Evolutionary conservation across 23 tunicate species (phyloP), one percentile per base, ranked within the genome.

Genomic region (Oikopleura vanhoeffeni): DNA sequence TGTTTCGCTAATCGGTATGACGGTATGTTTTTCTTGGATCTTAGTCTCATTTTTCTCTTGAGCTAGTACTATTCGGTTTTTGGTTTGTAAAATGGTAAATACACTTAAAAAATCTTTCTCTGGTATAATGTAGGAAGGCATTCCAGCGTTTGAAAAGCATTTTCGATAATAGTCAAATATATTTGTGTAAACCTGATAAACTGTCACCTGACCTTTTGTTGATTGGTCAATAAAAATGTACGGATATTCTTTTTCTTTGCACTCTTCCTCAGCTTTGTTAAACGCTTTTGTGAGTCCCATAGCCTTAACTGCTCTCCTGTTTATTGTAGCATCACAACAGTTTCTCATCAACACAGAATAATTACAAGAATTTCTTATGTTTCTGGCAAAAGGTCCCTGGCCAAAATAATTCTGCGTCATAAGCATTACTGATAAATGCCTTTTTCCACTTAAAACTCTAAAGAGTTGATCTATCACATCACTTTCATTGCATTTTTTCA

Each of bases 161-260:
- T 13, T 30, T 30, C 3, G 34, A 32, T 71, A 71, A 24, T 71
- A 2, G 38, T 18, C 35, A 38, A 71, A 71, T 71, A 71, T 71
- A 32, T 71, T 38, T 24, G 79, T 71, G 35, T 71, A 71, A 2
- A 71, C 3, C 2, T 30, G 79, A 32, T 71, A 71, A 30, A 33
- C 35, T 38, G 79, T 18, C 34, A 30, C 79, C 2, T 71, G 79
- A 38, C 79, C 79, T 32, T 30, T 18, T 18, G 34, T 33, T 71
- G 79, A 71, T 71, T 71, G 79, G 32, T 71, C 79, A 18, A 71
- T 18, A 32, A 71, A 71, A 2, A 71, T 71, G 79, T 71, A 71
- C 34, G 79, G 79, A 71, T 71, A 71, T 71, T 71, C 34, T 71
- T 28, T 71, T 3, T 71, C 32, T 4, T 28, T 32, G 38, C 35